Evolutionary conservation across 2,113 vertebrate genomes (phyloP), one percentile per base, ranked within the genome.

Genomic region (Pomatorhinus ruficollis): DNA sequence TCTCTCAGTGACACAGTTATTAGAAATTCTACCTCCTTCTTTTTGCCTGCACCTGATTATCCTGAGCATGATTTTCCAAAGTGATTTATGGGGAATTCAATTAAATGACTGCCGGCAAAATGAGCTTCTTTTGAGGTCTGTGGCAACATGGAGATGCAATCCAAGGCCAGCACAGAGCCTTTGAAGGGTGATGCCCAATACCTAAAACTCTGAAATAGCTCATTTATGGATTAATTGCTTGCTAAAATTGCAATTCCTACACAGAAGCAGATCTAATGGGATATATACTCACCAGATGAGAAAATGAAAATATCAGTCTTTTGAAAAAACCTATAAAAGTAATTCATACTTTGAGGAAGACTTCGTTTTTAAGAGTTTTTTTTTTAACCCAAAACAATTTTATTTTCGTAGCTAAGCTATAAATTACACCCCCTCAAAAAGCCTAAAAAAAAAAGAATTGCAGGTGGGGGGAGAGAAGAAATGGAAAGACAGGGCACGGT

Each of bases 191-290:
- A 87, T 94, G 56, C 65, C 72, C 76, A 94, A 50, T 81, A 76
- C 49, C 94, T 75, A 86, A 93, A 96, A 75, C 81, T 95, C 89
- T 69, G 93, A 92, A 97, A 95, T 89, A 95, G 86, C 94, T 97
- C 93, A 95, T 75, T 95, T 97, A 71, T 93, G 90, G 93, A 95
- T 96, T 97, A 97, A 97, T 97, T 97, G 65, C 87, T 95, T 93
- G 89, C 93, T 92, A 95, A 97, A 93, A 93, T 92, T 96, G 66
- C 63, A 57, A 7, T 95, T 83, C 81, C 52, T 90, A 82, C 31
- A 25, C 57, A 97, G 65, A 89, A 83, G 93, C 79, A 95, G 52
- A 70, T 76, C 96, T 96, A 95, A 52, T 92, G 63, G 80, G 59
- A 87, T 70, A 86, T 49, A 65, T 33, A 94, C 71, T 94, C 87